Percentiles rank a stretch among this genome's conserved stretches.
These are phyloP conservation scores for Coelogynopora nodosa DNA, from an alignment of 2,888 invertebrate genomes.

Conservation along the genomic window DNA sequence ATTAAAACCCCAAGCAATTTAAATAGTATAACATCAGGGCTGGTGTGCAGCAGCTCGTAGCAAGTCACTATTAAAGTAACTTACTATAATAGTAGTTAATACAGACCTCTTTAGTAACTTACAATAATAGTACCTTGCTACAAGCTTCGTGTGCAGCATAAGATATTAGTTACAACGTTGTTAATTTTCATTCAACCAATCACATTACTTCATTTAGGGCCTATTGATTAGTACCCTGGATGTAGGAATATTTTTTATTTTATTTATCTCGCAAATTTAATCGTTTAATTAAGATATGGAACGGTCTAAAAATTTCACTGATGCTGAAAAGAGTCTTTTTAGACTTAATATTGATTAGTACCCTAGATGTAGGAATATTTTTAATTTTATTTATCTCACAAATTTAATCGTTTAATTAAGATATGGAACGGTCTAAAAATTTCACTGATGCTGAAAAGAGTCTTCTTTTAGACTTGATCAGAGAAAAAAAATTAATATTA, in stretches of 20 bases:
- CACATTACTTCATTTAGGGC: neutral
- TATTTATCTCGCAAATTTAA: neutral
- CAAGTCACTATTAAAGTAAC: slow-evolving; percentile 24
- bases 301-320: neutral
- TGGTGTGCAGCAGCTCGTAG: slow-evolving; percentile 31
- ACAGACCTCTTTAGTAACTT: neutral
- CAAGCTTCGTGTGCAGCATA: neutral
- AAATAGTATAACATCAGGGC: neutral
- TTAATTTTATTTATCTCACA: neutral
- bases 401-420: neutral
- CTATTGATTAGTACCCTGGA: neutral
- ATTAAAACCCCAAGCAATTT: neutral
- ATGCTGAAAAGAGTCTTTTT: neutral
- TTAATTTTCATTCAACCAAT: neutral
- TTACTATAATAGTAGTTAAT: neutral
- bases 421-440: neutral
- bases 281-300: neutral
- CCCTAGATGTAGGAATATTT: neutral
- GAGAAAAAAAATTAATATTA: slow-evolving; percentile 15
- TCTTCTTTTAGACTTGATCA: slow-evolving; percentile 26
- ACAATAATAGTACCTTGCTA: neutral
- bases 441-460: neutral
- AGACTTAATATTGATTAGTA: slow-evolving; percentile 1
- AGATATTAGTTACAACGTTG: neutral
- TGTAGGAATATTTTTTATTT: neutral